Conservation (phyloP, 2,888 invertebrate genomes). For the Lysandra bellargus region DNA sequence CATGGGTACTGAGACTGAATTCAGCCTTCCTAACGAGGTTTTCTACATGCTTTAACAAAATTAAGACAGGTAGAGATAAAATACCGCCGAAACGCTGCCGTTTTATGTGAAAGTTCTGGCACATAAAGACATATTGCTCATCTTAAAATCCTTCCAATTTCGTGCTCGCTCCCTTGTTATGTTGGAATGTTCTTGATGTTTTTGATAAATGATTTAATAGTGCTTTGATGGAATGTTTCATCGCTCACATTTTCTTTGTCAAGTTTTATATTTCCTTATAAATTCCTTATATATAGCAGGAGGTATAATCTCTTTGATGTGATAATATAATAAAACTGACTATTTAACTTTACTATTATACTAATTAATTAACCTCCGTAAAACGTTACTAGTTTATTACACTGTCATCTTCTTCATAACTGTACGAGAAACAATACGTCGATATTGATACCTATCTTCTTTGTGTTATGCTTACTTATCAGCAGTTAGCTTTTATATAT, state of each 20-base stretch:
- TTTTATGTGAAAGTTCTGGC: conserved; percentile 24
- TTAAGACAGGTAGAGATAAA: conserved; percentile 26
- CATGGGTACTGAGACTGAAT: conserved; percentile 22
- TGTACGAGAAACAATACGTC: too few species aligned
- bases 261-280: background rate
- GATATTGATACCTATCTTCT: too few species aligned
- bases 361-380: too few species aligned
- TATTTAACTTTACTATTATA: background rate
- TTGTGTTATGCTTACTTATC: too few species aligned
- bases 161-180: conserved; percentile 3
- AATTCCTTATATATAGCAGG: too few species aligned
- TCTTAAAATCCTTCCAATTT: conserved; percentile 24
- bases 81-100: conserved; percentile 19
- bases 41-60: conserved; percentile 29
- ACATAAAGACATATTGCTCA: conserved; percentile 26
- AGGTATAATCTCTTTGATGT: background rate
- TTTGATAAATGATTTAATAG: conserved; percentile 24
- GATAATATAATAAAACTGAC: background rate
- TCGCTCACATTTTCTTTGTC: conserved; percentile 13
- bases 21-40: conserved; percentile 20
- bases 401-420: too few species aligned
- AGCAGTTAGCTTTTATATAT: too few species aligned
- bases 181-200: conserved; percentile 12
- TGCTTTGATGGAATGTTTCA: conserved; percentile 2
- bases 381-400: too few species aligned